A percentile compares a stretch with the other conserved stretches of the same genome.
Evolutionary conservation across 2,113 vertebrate species (phyloP).

Genomic region (Halcyon malimbica): DNA sequence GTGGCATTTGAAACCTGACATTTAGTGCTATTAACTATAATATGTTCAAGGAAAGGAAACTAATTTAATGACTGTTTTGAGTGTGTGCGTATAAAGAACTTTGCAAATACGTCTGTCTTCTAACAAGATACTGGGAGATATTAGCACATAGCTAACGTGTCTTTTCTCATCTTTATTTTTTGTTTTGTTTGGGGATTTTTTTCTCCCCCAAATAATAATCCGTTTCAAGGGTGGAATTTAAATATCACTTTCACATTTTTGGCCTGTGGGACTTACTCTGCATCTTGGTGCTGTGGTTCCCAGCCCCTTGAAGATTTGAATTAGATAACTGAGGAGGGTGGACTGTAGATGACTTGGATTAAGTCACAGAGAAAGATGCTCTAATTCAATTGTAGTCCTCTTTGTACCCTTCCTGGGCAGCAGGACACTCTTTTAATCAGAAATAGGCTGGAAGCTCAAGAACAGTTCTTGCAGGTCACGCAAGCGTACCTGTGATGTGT

Average conservation of each 20-base stretch:
- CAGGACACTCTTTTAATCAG: background rate
- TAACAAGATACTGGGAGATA: background rate
- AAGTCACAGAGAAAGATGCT: background rate
- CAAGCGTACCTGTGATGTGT: fast-evolving
- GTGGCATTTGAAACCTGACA: slow-evolving; percentile 23
- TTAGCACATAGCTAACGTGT: background rate
- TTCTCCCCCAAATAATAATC: background rate
- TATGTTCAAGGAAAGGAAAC: slow-evolving; percentile 41
- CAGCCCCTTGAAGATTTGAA: background rate
- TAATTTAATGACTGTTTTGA: slow-evolving; percentile 57
- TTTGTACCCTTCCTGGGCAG: background rate
- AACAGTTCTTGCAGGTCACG: background rate
- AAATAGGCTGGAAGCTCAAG: background rate
- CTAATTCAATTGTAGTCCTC: background rate
- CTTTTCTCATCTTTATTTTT: slow-evolving; percentile 1
- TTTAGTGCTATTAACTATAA: slow-evolving; percentile 23
- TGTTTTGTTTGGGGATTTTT: background rate
- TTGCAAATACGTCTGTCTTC: slow-evolving; percentile 42
- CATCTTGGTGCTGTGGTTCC: background rate
- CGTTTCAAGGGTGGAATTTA: background rate
- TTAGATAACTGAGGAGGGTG: background rate
- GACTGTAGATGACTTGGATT: background rate
- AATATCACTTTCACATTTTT: background rate
- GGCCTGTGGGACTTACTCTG: background rate
- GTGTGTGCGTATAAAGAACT: background rate